Conservation (phyloP, 2,113 vertebrate species). For the Phodopus roborovskii region DNA sequence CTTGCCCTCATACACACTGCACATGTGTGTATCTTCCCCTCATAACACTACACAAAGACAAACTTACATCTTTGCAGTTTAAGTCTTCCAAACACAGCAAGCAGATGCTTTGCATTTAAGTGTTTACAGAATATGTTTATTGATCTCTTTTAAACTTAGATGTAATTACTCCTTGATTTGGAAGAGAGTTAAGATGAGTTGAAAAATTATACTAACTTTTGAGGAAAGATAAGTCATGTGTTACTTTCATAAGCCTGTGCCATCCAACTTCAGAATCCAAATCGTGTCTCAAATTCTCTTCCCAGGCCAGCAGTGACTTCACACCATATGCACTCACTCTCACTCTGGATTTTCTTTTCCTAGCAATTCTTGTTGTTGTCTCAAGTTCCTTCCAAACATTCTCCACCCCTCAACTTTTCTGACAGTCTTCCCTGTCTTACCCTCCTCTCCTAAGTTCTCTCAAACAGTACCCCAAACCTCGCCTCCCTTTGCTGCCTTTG, state of each 20-base stretch:
- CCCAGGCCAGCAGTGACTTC: background rate
- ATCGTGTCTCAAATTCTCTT: background rate
- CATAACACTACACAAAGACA: background rate
- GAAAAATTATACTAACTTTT: slow-evolving; percentile 15
- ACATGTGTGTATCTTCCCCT: background rate
- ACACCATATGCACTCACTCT: background rate
- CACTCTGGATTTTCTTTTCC: background rate
- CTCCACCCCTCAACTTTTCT: background rate
- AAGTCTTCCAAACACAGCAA: background rate
- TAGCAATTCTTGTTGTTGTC: background rate
- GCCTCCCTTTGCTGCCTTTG: background rate
- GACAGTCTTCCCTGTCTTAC: background rate
- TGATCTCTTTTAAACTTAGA: slow-evolving; percentile 37
- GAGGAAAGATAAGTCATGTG: background rate
- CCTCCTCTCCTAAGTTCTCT: background rate
- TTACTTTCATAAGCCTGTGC: slow-evolving; percentile 1
- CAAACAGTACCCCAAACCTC: background rate
- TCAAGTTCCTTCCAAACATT: background rate
- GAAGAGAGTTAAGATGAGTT: slow-evolving; percentile 7
- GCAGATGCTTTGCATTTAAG: slow-evolving; percentile 17
- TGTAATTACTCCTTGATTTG: background rate
- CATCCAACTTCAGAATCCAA: background rate
- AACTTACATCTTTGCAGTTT: background rate
- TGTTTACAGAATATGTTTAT: background rate
- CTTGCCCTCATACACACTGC: background rate